Base-by-base conservation (phyloP, 2,113 vertebrate species). In the Coryphaenoides rupestris region DNA sequence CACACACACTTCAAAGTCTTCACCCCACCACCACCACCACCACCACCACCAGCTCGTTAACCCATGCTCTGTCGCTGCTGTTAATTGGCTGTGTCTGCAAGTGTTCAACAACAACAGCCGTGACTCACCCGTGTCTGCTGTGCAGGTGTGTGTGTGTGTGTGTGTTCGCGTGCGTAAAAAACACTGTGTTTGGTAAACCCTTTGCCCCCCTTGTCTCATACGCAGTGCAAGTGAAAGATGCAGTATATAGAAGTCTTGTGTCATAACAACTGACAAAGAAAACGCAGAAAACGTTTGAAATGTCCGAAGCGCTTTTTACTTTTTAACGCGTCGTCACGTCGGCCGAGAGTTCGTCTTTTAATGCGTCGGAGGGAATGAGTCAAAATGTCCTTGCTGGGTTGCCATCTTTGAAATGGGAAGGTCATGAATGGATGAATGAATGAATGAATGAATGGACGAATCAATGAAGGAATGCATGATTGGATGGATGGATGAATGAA, bases 361-460 rank as follows among this genome's bases (percentile, higher is more conserved):
- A 17, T 50, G 13, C 60, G 60, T 19, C 50, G 64, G 69, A 63
- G 63, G 10, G 79, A 89, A 90, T 90, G 86, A 90, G 86, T 91
- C 88, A 87, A 90, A 89, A 89, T 89, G 87, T 85, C 88, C 74
- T 80, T 76, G n/a, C n/a, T n/a, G n/a, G n/a, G n/a, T 78, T 84
- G 78, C 74, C 79, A 79, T 71, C 75, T 83, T 81, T 79, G 80
- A 81, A 81, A 73, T 33, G 55, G 68, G 53, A 69, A 22, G 0
- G 55, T 71, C 62, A 61, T 69, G 54, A 10, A 33, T 6, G 28
- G 10, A 33, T 33, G 3, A 33, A 40, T 40, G 0, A 40, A 40
- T 40, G 33, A 40, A 40, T 40, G 13, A 40, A 40, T 40, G 33
- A 2, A 6, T 77, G 74, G 66, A 55, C 73, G 78, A 70, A 69